Base-by-base conservation (phyloP, 2,888 invertebrate genomes). In the Diarsia rubi region DNA sequence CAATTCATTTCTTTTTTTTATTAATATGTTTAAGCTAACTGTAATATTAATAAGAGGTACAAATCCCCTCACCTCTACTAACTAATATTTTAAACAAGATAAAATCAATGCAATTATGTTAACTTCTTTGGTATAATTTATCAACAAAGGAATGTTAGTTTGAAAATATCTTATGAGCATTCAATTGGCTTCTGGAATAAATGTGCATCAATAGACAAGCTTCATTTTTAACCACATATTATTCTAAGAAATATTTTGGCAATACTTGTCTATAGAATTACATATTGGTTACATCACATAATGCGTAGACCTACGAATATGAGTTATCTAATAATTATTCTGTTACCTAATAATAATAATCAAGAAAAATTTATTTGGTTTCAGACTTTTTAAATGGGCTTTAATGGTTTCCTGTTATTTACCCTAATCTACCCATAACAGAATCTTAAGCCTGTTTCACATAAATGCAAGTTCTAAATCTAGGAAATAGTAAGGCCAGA, bases 191-290 rank as follows among this genome's bases (percentile, higher is more conserved):
- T 64, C 57, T 31, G 47, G 57, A 64, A 63, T 52, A 45, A 16
- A 54, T 54, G 37, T 59, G 19, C 57, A 31, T 21, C 12, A 60
- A 60, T 4, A 37, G 21, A 37, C 21, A 37, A 37, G 14, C 59
- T 59, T 59, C 11, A 60, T 12, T 12, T 60, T 14, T 16, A 31
- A 69, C 14, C 45, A 60, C 21, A 31, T 67, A 57, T 27, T 31
- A 57, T 27, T 31, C n/a, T 60, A 0, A 67, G 9, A 57, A 45
- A 62, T 69, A 74, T 59, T 16, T 68, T 74, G 52, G 42, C 74
- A 60, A 59, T 79, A 47, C 16, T 37, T 66, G 47, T 14, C n/a
- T 31, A 2, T 37, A 37, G 37, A 37, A 37, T 8, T 37, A 37
- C 37, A 37, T 8, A 37, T 37, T 37, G 37, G 8, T 37, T 37